phyloP scores from a whole-genome alignment of 2,113 vertebrate genomes.

The Hemiscyllium ocellatum region DNA sequence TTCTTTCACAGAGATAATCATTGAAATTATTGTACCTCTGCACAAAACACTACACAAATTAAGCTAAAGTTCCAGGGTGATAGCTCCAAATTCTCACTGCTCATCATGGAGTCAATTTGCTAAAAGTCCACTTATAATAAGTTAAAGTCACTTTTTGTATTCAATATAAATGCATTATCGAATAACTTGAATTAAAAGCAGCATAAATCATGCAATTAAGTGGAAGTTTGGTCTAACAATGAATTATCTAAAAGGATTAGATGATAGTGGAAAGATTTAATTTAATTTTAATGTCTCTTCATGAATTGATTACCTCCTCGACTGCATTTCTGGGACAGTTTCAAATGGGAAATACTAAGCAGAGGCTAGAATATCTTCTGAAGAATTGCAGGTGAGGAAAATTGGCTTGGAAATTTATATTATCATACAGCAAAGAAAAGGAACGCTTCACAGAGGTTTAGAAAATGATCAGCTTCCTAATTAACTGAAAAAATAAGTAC shows the following conservation, averaged over 20 bases:
- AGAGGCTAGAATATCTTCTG: not conserved
- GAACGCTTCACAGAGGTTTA: not conserved
- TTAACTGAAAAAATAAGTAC: not conserved
- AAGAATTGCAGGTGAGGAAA: not conserved
- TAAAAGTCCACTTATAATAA: not conserved
- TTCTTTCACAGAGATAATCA: not conserved
- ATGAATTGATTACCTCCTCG: not conserved
- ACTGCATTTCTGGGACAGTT: not conserved
- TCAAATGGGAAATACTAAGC: not conserved
- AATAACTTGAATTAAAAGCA: slow-evolving; percentile 4
- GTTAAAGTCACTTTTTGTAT: not conserved
- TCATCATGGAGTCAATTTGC: not conserved
- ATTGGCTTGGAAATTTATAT: not conserved
- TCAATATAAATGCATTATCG: not conserved
- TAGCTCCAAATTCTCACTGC: not conserved
- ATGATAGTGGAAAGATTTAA: not conserved
- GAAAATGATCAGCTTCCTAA: not conserved
- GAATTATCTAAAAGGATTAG: not conserved
- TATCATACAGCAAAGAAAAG: not conserved
- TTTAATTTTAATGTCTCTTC: not conserved
- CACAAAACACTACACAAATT: not conserved
- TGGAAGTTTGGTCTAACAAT: not conserved
- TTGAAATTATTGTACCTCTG: not conserved
- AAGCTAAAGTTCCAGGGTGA: not conserved
- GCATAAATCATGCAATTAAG: not conserved